Conservation (phyloP, 2,888 invertebrate genomes). For the Chesias legatella region DNA sequence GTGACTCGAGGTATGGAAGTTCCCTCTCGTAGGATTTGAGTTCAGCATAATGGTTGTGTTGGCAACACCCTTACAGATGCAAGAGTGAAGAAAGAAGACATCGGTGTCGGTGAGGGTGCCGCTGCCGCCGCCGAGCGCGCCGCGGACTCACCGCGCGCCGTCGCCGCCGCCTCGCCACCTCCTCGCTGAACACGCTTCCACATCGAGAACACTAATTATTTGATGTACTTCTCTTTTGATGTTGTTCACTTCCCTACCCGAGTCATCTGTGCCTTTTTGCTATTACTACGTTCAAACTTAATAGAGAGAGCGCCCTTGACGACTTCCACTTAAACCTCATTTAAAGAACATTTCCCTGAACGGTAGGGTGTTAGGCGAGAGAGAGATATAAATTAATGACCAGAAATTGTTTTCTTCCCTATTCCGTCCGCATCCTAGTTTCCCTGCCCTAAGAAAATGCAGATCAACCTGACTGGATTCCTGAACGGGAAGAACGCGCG, state of each 20-base stretch:
- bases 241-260: constrained; percentile 64
- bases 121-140: constrained; percentile 37
- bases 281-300: constrained; percentile 6
- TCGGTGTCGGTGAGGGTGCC: constrained; percentile 30
- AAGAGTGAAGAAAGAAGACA: constrained; percentile 53
- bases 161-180: constrained; percentile 23
- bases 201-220: constrained; percentile 46
- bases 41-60: constrained; percentile 80
- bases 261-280: constrained; percentile 54
- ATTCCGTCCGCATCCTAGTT: constrained; percentile 83
- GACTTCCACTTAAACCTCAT: constrained; percentile 40
- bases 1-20: constrained; percentile 75
- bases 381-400: constrained; percentile 45
- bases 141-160: constrained; percentile 34
- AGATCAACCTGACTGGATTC: constrained; percentile 99
- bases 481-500: constrained; percentile 98
- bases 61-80: constrained; percentile 79
- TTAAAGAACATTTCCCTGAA: constrained; percentile 17
- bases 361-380: constrained; percentile 41
- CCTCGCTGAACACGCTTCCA: constrained; percentile 24
- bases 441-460: constrained; percentile 99
- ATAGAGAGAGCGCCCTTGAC: constrained; percentile 52
- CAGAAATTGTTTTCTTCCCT: constrained; percentile 60
- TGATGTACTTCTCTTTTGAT: constrained; percentile 45
- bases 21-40: constrained; percentile 63